A percentile compares a stretch with the other conserved stretches of the same genome.
Evolutionary conservation across 2,888 invertebrate genomes (phyloP).

Genomic region (Himalopsyche anomala): DNA sequence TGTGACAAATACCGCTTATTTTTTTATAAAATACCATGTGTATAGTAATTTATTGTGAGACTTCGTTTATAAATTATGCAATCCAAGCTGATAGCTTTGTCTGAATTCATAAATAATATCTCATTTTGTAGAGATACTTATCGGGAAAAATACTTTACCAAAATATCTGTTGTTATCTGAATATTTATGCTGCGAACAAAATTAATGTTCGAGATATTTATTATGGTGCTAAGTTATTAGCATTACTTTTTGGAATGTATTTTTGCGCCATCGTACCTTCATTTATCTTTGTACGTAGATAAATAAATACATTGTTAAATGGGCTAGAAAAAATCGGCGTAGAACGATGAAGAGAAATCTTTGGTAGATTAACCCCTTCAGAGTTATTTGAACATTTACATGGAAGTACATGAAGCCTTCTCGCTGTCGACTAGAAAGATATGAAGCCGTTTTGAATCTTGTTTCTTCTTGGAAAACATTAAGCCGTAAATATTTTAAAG

Average conservation of each 20-base stretch:
- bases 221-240: slow-evolving; percentile 38
- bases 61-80: background rate
- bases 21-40: no score
- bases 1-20: no score
- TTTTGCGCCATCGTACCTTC: slow-evolving; percentile 35
- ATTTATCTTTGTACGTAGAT: slow-evolving; percentile 40
- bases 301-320: slow-evolving; percentile 39
- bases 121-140: slow-evolving; percentile 19
- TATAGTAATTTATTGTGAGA: background rate
- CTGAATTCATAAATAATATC: slow-evolving; percentile 35
- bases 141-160: slow-evolving; percentile 33
- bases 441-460: background rate
- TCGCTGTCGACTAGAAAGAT: background rate
- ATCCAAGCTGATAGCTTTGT: background rate
- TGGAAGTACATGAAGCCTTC: background rate
- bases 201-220: slow-evolving; percentile 38
- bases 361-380: slow-evolving; percentile 42
- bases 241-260: slow-evolving; percentile 41
- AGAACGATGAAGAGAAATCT: slow-evolving; percentile 36
- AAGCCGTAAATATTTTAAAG: no score
- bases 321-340: slow-evolving; percentile 36
- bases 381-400: slow-evolving; percentile 37
- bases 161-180: slow-evolving; percentile 39
- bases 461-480: no score
- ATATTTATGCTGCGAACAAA: slow-evolving; percentile 33